Conservation (phyloP, 2,888 invertebrate species). For the Stenoptilia bipunctidactyla region DNA sequence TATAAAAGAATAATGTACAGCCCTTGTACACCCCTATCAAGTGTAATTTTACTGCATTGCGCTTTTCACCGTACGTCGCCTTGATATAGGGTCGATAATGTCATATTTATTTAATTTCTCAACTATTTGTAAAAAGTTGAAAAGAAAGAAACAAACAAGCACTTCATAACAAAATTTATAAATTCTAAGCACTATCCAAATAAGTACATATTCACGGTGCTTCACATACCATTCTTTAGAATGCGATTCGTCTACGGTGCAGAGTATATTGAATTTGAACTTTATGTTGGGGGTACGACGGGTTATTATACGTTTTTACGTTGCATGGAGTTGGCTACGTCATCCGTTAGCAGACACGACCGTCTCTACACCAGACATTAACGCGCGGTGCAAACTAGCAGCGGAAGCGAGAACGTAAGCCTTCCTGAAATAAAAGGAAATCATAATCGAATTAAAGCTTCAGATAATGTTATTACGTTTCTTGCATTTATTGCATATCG, state of each 20-base stretch:
- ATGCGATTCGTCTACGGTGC: slow-evolving; percentile 6
- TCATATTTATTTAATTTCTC: too few relatives aligned
- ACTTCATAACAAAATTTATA: background rate
- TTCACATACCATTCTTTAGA: slow-evolving; percentile 13
- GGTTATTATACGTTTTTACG: slow-evolving; percentile 21
- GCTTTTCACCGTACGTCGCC: too few relatives aligned
- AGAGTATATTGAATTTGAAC: slow-evolving; percentile 13
- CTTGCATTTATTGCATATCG: too few relatives aligned
- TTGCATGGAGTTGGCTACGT: slow-evolving; percentile 38
- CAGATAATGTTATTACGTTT: too few relatives aligned
- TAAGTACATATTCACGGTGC: slow-evolving; percentile 14
- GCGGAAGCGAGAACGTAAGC: slow-evolving; percentile 7
- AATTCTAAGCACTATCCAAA: background rate
- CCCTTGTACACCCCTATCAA: too few relatives aligned
- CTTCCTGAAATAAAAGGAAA: background rate
- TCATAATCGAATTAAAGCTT: too few relatives aligned
- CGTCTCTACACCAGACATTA: slow-evolving; percentile 22
- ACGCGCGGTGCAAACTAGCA: slow-evolving; percentile 24
- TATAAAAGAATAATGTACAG: too few relatives aligned
- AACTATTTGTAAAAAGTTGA: too few relatives aligned
- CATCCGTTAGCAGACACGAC: slow-evolving; percentile 41
- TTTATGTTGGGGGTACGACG: slow-evolving; percentile 7
- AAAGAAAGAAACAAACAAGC: too few relatives aligned
- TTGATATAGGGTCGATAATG: too few relatives aligned
- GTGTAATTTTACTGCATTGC: too few relatives aligned